Base-by-base conservation (phyloP, 1,140 invertebrate genomes). In the Pseudomyrmex gracilis region DNA sequence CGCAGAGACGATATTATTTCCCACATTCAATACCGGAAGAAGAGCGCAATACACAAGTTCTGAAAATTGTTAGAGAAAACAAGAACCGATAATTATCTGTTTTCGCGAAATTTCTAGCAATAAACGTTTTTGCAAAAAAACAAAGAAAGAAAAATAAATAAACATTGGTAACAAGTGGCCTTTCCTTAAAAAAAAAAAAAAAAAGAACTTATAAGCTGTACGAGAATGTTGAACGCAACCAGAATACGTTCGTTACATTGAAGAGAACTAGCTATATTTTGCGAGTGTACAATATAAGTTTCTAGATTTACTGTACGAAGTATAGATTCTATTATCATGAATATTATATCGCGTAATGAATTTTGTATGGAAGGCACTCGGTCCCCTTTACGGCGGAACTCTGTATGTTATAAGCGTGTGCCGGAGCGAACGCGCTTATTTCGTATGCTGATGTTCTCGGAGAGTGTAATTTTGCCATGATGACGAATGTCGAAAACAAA, bases 351-450 rank as follows among this genome's bases (percentile, higher is more conserved):
- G 83, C 84, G 88, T 87, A 88, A 91, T 90, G 80, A 91, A 76
- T 85, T 34, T 55, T 85, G 78, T 84, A 85, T 77, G 47, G 93
- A 94, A 94, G 94, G 91, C 94, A 94, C 92, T 90, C 94, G 93
- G 93, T 94, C 93, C 93, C 94, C 94, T 94, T 94, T 94, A 94
- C 93, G 91, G 90, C 89, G 82, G 93, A 94, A 94, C 93, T 93
- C 92, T 90, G 90, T 91, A 85, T 93, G 92, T 89, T 88, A 92
- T 93, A 93, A 89, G 92, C 85, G 74, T 73, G 60, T 24, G 43
- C 63, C 63, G 73, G 34, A 55, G 61, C 82, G 88, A 90, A 92
- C 87, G 90, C 90, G 77, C 76, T 80, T 93, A 94, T 94, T 91
- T 89, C 92, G 90, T 90, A 90, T 87, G 85, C 85, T 82, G 91